Evolutionary conservation across 2,113 vertebrate species (phyloP).

Genomic region (Notiomystis cincta): DNA sequence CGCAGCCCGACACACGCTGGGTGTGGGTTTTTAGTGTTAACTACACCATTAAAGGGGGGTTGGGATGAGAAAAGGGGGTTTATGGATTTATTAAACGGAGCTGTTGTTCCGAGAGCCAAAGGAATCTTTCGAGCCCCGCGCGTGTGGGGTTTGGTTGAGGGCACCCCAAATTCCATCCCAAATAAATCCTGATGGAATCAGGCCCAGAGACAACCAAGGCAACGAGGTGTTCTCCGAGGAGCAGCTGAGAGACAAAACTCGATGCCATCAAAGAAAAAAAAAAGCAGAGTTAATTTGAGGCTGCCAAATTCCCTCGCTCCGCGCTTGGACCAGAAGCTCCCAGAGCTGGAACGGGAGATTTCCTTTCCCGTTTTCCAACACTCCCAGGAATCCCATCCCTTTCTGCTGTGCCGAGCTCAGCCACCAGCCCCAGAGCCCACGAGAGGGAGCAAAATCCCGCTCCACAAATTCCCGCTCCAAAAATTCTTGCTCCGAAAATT

Average conservation of each 20-base stretch:
- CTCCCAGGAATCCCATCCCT: not conserved
- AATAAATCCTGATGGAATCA: not conserved
- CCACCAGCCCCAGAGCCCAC: not conserved
- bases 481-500: too few relatives aligned
- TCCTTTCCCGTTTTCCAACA: fast-evolving
- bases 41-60: not conserved
- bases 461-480: not conserved
- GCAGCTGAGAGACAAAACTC: not conserved
- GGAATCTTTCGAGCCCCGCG: too few relatives aligned
- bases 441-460: constrained; percentile 20
- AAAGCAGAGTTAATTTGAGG: not conserved
- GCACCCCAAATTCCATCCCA: too few relatives aligned
- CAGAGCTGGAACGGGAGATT: fast-evolving
- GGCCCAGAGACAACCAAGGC: not conserved
- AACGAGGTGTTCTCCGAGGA: not conserved
- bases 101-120: fast-evolving
- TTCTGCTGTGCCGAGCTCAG: not conserved
- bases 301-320: fast-evolving
- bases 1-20: not conserved
- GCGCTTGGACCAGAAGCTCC: not conserved
- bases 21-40: not conserved
- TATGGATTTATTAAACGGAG: not conserved
- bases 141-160: too few relatives aligned
- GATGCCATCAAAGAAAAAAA: fast-evolving
- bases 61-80: not conserved